phyloP scores from a whole-genome alignment of 2,113 vertebrate species.

The Miniopterus natalensis region DNA sequence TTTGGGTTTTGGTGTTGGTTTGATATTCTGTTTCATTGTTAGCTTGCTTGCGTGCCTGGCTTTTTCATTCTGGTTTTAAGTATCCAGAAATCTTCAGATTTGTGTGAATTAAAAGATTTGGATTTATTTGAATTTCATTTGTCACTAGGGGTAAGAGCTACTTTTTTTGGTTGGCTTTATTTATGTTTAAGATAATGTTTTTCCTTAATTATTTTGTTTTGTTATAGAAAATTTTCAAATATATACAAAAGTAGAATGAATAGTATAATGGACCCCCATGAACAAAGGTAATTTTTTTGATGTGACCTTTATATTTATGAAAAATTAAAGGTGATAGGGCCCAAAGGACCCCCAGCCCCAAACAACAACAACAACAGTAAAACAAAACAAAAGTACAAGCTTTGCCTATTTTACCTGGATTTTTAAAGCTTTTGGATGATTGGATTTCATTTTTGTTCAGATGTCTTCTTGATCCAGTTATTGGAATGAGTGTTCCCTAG shows the following conservation, averaged over 20 bases:
- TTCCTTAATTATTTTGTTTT: slow-evolving; percentile 28
- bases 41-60: background rate
- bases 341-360: background rate
- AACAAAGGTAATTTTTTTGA: background rate
- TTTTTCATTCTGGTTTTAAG: slow-evolving; percentile 52
- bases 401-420: background rate
- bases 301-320: background rate
- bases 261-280: background rate
- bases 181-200: slow-evolving; percentile 33
- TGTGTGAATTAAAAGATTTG: slow-evolving; percentile 55
- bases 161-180: slow-evolving; percentile 26
- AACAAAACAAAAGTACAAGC: background rate
- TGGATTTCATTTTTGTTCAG: background rate
- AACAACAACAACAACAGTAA: background rate
- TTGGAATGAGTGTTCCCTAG: background rate
- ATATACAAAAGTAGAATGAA: background rate
- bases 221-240: slow-evolving; percentile 25
- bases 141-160: background rate
- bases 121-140: slow-evolving; percentile 52
- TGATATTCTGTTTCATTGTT: slow-evolving; percentile 36
- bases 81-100: slow-evolving; percentile 46
- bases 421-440: background rate
- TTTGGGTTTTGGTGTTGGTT: background rate
- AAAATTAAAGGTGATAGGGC: background rate
- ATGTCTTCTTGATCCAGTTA: background rate